These are phyloP conservation scores for Megalops cyprinoides DNA, from an alignment of 2,797 vertebrate genomes.

Conservation along the genomic window DNA sequence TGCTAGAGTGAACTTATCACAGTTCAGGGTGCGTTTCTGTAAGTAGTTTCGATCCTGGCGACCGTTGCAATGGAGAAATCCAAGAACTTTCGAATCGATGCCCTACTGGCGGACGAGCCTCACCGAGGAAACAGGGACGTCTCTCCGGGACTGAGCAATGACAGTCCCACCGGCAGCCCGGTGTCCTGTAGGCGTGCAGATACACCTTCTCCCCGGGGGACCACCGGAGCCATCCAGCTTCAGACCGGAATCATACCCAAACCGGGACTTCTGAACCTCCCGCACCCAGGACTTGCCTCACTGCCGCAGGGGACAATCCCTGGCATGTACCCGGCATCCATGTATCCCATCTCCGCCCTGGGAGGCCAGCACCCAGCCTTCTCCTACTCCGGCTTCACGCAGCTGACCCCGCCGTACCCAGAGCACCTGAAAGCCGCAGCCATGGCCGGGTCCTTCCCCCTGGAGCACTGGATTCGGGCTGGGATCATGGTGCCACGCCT, in stretches of 20 bases:
- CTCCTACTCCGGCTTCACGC: constrained; percentile 75
- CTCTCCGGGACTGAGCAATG: constrained; percentile 61
- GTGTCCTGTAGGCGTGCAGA: constrained; percentile 66
- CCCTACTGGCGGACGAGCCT: constrained; percentile 80
- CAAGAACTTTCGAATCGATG: constrained; percentile 89
- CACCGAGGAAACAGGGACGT: constrained; percentile 55
- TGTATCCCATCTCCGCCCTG: constrained; percentile 74
- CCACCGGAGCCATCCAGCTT: constrained; percentile 36
- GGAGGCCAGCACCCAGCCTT: constrained; percentile 77
- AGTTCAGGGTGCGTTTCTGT: background rate
- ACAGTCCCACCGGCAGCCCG: constrained; percentile 63
- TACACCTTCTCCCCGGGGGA: constrained; percentile 65
- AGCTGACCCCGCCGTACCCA: constrained; percentile 70
- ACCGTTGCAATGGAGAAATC: constrained; percentile 77
- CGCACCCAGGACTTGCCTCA: constrained; percentile 71
- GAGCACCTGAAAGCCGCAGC: constrained; percentile 77
- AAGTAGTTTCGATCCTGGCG: background rate
- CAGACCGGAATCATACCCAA: constrained; percentile 67
- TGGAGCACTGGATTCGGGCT: constrained; percentile 88
- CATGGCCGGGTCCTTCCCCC: constrained; percentile 67
- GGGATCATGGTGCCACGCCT: constrained; percentile 83
- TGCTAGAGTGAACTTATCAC: background rate
- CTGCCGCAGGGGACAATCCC: constrained; percentile 68
- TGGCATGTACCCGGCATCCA: constrained; percentile 68
- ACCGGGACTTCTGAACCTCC: constrained; percentile 59